These are phyloP conservation scores for Lydus trimaculatus DNA, from an alignment of 2,888 invertebrate genomes.

Conservation along the genomic window DNA sequence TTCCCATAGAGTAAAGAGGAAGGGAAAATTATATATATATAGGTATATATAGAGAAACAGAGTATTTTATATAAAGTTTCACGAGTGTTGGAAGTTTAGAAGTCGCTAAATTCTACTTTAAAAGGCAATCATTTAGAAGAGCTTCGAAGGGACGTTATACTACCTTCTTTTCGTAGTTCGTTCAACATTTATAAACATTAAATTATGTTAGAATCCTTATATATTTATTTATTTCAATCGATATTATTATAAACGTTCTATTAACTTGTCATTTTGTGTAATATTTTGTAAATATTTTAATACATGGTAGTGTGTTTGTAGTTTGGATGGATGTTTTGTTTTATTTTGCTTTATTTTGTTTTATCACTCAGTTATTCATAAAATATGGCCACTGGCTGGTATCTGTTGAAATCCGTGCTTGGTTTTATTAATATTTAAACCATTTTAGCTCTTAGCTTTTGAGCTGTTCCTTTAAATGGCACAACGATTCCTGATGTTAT, in stretches of 20 bases:
- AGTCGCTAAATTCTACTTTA: constrained; percentile 57
- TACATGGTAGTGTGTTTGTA: neutral
- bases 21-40: neutral
- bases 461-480: constrained; percentile 37
- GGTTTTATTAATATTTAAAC: constrained; percentile 41
- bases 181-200: constrained; percentile 1
- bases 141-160: neutral
- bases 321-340: neutral
- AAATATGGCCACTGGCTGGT: constrained; percentile 36
- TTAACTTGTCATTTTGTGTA: neutral
- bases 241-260: neutral
- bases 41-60: constrained; percentile 21
- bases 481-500: constrained; percentile 39
- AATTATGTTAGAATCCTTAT: neutral
- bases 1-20: constrained; percentile 3
- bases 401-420: constrained; percentile 32
- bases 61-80: constrained; percentile 45
- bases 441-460: constrained; percentile 30
- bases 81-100: constrained; percentile 45
- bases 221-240: neutral
- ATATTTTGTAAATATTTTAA: neutral
- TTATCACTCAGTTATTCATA: constrained; percentile 28
- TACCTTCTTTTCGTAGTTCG: neutral
- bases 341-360: constrained; percentile 6
- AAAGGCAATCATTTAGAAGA: constrained; percentile 49